Conservation (phyloP, 64 coral and sea anemone species). For the Catalaphyllia jardinei region DNA sequence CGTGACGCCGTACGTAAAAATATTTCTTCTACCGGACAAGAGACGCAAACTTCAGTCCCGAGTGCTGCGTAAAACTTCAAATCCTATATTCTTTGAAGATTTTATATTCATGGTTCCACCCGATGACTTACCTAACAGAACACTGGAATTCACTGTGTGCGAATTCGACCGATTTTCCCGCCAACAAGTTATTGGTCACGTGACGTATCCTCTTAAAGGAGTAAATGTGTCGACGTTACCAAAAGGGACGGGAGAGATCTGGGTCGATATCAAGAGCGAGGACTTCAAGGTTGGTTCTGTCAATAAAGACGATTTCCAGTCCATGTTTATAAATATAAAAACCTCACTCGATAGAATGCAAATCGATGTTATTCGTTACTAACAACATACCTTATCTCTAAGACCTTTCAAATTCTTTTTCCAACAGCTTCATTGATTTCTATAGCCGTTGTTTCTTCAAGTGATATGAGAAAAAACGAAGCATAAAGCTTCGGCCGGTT, state of each 20-base stretch:
- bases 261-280: slow-evolving; percentile 78
- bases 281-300: slow-evolving; percentile 63
- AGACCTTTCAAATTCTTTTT: too few relatives aligned
- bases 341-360: too few relatives aligned
- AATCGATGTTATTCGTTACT: too few relatives aligned
- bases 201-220: slow-evolving; percentile 63
- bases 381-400: too few relatives aligned
- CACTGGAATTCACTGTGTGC: slow-evolving; percentile 80
- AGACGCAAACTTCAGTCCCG: slow-evolving; percentile 84
- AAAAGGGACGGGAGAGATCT: slow-evolving; percentile 72
- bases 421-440: too few relatives aligned
- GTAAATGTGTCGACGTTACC: slow-evolving; percentile 28
- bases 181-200: slow-evolving; percentile 92
- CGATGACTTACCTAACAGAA: slow-evolving; percentile 57
- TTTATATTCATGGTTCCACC: slow-evolving; percentile 83
- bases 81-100: slow-evolving; percentile 91
- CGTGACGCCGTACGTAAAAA: slow-evolving; percentile 79
- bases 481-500: too few relatives aligned
- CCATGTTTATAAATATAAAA: too few relatives aligned
- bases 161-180: slow-evolving; percentile 97
- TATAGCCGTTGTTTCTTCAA: too few relatives aligned
- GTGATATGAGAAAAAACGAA: too few relatives aligned
- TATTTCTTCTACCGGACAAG: slow-evolving; percentile 88
- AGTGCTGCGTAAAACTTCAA: slow-evolving; percentile 70
- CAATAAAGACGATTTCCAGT: too few relatives aligned